These are phyloP conservation scores for Rynchops niger DNA, from an alignment of 2,113 vertebrate species.

Conservation along the genomic window DNA sequence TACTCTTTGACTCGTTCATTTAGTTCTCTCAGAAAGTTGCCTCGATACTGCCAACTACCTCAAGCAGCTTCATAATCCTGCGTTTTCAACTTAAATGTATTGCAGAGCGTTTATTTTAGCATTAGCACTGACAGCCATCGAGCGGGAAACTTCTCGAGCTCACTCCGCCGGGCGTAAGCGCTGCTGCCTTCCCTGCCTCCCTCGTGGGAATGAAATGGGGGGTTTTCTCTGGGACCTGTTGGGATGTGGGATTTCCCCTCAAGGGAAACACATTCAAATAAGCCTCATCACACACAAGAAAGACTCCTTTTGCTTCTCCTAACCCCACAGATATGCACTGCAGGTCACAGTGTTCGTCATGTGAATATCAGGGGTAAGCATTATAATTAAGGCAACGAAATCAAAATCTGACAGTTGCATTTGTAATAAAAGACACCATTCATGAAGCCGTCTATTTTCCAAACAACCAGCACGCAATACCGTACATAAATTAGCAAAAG, in stretches of 20 bases:
- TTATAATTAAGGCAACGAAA: not conserved
- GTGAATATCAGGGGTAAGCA: slow-evolving; percentile 20
- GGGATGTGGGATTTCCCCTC: slow-evolving; percentile 9
- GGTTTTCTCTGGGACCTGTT: not conserved
- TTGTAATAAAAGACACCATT: slow-evolving; percentile 30
- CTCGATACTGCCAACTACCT: slow-evolving; percentile 23
- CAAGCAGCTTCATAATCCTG: slow-evolving; percentile 11
- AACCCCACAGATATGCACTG: not conserved
- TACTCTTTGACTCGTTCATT: not conserved
- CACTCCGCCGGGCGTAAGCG: not conserved
- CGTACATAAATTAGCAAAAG: not conserved
- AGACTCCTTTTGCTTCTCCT: slow-evolving; percentile 21
- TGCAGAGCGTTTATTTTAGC: not conserved
- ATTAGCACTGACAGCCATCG: not conserved
- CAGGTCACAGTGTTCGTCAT: slow-evolving; percentile 2
- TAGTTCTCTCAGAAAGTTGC: slow-evolving; percentile 4
- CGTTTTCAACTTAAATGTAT: not conserved
- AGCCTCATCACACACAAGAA: not conserved
- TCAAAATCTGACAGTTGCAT: not conserved
- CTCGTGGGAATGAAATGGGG: not conserved
- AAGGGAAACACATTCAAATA: not conserved
- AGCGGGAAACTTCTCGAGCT: not conserved
- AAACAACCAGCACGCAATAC: not conserved
- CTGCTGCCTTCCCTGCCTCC: not conserved
- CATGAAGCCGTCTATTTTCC: not conserved